Evolutionary conservation across 2,113 vertebrate genomes (phyloP).

Genomic region (Anser brachyrhynchus): DNA sequence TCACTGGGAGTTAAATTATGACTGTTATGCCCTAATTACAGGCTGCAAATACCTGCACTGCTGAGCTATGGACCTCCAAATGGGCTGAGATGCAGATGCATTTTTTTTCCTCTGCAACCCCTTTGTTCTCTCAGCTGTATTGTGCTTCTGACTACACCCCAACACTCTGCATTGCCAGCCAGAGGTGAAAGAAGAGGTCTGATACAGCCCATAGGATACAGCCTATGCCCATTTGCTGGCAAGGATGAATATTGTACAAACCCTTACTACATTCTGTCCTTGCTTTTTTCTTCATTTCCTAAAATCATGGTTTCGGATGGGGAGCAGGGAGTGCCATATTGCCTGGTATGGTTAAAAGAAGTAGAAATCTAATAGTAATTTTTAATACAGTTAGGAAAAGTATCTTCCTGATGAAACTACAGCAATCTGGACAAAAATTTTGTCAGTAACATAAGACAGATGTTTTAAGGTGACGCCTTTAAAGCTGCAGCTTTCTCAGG

Average conservation of each 20-base stretch:
- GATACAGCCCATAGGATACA: not conserved
- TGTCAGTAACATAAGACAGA: not conserved
- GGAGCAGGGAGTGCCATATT: not conserved
- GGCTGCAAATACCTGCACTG: not conserved
- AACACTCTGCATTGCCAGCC: not conserved
- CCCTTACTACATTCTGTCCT: not conserved
- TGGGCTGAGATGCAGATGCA: not conserved
- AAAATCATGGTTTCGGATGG: not conserved
- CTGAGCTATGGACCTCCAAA: conserved; percentile 7
- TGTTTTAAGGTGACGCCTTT: not conserved
- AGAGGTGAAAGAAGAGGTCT: not conserved
- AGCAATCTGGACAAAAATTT: not conserved
- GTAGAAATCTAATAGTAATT: not conserved
- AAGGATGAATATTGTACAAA: not conserved
- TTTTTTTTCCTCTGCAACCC: not conserved
- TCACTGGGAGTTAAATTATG: not conserved
- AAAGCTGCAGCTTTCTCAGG: not conserved
- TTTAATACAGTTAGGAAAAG: not conserved
- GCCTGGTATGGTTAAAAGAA: not conserved
- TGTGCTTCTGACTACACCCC: not conserved
- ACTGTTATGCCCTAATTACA: conserved; percentile 12
- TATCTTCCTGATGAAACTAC: not conserved
- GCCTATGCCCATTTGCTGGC: not conserved
- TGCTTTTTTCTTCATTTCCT: not conserved
- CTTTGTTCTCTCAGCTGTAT: not conserved